phyloP scores from a whole-genome alignment of 2,888 invertebrate genomes.

The Lycophotia porphyrea region DNA sequence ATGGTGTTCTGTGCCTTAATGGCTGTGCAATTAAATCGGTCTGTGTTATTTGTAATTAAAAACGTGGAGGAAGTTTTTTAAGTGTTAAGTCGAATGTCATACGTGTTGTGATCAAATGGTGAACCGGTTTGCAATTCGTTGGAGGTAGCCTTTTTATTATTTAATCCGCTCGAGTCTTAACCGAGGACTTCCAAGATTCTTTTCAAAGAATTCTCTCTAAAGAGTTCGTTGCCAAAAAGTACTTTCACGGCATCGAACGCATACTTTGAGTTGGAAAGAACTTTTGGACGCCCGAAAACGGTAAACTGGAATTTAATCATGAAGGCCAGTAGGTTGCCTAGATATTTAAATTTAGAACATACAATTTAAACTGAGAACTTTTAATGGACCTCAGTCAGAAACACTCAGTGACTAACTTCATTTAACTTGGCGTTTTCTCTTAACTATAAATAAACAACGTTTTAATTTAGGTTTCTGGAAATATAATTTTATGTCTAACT shows the following conservation, averaged over 20 bases:
- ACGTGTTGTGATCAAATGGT: slow-evolving; percentile 64
- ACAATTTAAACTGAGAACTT: slow-evolving; percentile 31
- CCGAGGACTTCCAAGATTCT: slow-evolving; percentile 30
- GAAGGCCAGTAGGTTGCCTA: slow-evolving; percentile 37
- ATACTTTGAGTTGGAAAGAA: slow-evolving; percentile 40
- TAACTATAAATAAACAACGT: slow-evolving; percentile 10
- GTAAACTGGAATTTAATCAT: slow-evolving; percentile 19
- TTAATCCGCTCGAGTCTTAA: slow-evolving; percentile 13
- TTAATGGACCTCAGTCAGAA: slow-evolving; percentile 28
- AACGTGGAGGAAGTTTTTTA: slow-evolving; percentile 63
- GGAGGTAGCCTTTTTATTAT: slow-evolving; percentile 57
- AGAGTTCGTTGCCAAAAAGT: slow-evolving; percentile 13
- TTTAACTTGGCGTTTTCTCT: slow-evolving; percentile 1
- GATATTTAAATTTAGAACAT: slow-evolving; percentile 33
- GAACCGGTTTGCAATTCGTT: slow-evolving; percentile 64
- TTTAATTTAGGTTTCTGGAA: background rate
- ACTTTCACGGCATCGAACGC: slow-evolving; percentile 14
- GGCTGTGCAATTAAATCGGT: slow-evolving; percentile 55
- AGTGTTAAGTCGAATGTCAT: slow-evolving; percentile 64
- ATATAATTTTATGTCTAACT: background rate
- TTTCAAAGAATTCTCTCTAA: slow-evolving; percentile 15
- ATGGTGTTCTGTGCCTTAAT: slow-evolving; percentile 56
- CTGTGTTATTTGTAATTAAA: slow-evolving; percentile 52
- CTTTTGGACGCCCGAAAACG: slow-evolving; percentile 22
- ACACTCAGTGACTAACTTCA: slow-evolving; percentile 14